phyloP scores from a whole-genome alignment of 2,113 vertebrate species.

The Datnioides undecimradiatus region DNA sequence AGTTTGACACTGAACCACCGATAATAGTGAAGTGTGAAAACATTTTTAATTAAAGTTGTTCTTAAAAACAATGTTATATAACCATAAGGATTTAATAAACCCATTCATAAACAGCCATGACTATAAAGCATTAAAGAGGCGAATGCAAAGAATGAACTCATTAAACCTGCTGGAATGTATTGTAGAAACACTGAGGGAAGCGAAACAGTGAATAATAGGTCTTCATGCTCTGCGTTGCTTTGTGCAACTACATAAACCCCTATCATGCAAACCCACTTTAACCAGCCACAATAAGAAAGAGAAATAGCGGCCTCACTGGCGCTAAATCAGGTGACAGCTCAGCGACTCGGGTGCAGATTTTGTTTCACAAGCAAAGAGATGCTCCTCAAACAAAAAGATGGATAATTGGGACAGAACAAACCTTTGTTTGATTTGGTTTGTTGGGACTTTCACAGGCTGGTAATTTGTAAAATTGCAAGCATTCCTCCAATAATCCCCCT shows the following conservation, averaged over 20 bases:
- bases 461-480: constrained; percentile 4
- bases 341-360: not conserved
- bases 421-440: constrained; percentile 13
- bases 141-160: not conserved
- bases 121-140: not conserved
- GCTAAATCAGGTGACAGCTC: constrained; percentile 7
- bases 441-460: not conserved
- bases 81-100: not conserved
- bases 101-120: not conserved
- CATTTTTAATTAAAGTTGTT: constrained; percentile 41
- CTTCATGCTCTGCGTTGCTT: not conserved
- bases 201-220: not conserved
- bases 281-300: not conserved
- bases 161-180: not conserved
- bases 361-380: not conserved
- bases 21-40: constrained; percentile 3
- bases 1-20: not conserved
- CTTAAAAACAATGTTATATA: constrained; percentile 9
- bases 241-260: not conserved
- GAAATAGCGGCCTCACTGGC: not conserved
- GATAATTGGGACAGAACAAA: not conserved
- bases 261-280: not conserved
- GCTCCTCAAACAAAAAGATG: not conserved
- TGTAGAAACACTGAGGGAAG: not conserved
- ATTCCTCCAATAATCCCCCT: not conserved